Conservation (phyloP, 2,888 invertebrate species). For the Leucophora obtusa region DNA sequence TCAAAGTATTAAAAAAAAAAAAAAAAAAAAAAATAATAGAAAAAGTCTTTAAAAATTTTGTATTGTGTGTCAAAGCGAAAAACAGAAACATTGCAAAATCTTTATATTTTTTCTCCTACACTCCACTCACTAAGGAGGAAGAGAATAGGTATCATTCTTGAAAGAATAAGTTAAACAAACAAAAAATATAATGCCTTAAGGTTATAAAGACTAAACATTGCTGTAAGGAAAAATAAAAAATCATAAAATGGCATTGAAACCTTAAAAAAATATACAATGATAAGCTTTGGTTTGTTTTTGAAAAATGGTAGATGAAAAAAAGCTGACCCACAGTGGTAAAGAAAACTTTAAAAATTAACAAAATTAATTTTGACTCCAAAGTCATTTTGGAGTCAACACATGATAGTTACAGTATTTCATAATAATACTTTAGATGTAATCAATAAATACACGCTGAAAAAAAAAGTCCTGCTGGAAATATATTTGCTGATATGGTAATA, state of each 20-base stretch:
- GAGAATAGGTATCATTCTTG: not conserved
- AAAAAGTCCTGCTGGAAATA: too few species aligned
- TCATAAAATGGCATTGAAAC: conserved; percentile 54
- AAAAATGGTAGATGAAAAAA: not conserved
- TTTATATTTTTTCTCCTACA: not conserved
- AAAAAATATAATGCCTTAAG: conserved; percentile 32
- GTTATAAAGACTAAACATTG: conserved; percentile 36
- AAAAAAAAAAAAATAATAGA: not conserved
- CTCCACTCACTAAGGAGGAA: not conserved
- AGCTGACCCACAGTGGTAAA: conserved; percentile 24
- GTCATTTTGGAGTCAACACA: too few species aligned
- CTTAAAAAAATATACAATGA: conserved; percentile 47
- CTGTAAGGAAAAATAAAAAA: conserved; percentile 8
- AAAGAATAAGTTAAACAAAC: not conserved
- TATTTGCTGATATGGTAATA: too few species aligned
- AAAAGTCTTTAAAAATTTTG: not conserved
- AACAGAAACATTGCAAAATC: not conserved
- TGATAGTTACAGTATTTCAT: too few species aligned
- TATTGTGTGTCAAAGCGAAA: not conserved
- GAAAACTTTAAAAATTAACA: not conserved
- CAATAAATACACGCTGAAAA: too few species aligned
- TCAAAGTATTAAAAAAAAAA: not conserved
- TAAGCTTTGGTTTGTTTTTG: conserved; percentile 30
- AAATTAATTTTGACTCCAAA: too few species aligned
- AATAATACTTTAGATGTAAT: too few species aligned